Evolutionary conservation across 2,113 vertebrate species (phyloP).

Genomic region (Siphamia tubifer): DNA sequence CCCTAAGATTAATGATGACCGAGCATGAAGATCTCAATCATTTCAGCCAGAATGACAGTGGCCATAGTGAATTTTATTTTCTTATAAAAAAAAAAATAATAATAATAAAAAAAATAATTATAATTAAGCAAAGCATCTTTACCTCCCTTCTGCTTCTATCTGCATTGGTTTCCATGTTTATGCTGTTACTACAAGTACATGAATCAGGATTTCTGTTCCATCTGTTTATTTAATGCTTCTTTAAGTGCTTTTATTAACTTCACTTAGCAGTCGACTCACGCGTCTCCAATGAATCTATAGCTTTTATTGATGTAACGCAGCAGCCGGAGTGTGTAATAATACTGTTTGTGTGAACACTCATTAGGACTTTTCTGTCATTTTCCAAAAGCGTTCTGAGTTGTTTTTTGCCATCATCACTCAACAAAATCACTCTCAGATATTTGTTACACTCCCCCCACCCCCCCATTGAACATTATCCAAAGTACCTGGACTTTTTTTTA

Average conservation of each 20-base stretch:
- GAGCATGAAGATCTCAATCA: neutral
- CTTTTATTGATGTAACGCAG: conserved; percentile 17
- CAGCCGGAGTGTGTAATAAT: conserved; percentile 5
- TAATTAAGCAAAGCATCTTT: neutral
- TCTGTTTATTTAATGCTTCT: conserved; percentile 16
- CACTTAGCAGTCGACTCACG: neutral
- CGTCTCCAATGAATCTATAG: conserved; percentile 5
- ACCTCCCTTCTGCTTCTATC: neutral
- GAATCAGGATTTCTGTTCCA: neutral
- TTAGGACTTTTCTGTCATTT: neutral
- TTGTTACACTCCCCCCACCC: neutral
- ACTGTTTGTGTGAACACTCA: neutral
- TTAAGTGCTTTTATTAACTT: conserved; percentile 41
- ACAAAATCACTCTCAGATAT: conserved; percentile 9
- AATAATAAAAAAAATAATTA: too few relatives aligned
- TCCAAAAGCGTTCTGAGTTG: neutral
- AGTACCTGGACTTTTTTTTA: conserved; percentile 40
- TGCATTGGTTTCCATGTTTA: conserved; percentile 1
- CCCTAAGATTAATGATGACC: neutral
- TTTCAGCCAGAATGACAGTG: neutral
- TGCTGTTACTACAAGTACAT: neutral
- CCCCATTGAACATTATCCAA: conserved; percentile 6
- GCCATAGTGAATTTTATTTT: neutral
- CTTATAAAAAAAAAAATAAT: too few relatives aligned
- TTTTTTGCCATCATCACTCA: conserved; percentile 2